Evolutionary conservation across 2,113 vertebrate genomes (phyloP).

Genomic region (Trematomus loennbergii): DNA sequence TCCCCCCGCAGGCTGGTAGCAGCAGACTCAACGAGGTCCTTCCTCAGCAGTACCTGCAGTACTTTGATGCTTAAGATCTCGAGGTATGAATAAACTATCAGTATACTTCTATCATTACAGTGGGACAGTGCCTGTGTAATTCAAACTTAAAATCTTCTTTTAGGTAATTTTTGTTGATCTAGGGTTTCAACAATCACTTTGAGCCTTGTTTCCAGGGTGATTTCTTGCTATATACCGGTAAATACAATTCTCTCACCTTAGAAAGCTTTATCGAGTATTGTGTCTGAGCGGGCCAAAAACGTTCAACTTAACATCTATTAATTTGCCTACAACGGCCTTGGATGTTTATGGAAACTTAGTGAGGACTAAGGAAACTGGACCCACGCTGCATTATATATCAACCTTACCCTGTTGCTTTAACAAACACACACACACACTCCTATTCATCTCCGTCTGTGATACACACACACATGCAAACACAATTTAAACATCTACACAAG

Average conservation of each 20-base stretch:
- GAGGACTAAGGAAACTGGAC: slow-evolving; percentile 75
- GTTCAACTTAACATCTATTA: too few species aligned
- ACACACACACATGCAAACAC: not conserved
- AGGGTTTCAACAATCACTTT: too few species aligned
- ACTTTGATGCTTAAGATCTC: slow-evolving; percentile 98
- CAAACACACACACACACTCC: slow-evolving; percentile 2
- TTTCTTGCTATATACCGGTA: too few species aligned
- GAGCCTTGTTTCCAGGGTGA: too few species aligned
- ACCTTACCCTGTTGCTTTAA: slow-evolving; percentile 47
- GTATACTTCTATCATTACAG: not conserved
- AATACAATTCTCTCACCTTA: too few species aligned
- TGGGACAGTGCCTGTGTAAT: too few species aligned
- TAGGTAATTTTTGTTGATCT: too few species aligned
- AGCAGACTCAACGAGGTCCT: slow-evolving; percentile 97
- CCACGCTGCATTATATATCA: slow-evolving; percentile 77
- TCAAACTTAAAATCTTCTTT: too few species aligned
- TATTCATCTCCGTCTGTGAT: not conserved
- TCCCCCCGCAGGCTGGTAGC: slow-evolving; percentile 88
- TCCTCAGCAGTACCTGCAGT: slow-evolving; percentile 97
- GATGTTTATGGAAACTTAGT: slow-evolving; percentile 81
- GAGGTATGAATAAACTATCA: slow-evolving; percentile 84
- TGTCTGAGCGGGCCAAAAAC: too few species aligned
- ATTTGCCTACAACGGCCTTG: slow-evolving; percentile 37
- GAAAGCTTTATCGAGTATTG: too few species aligned
- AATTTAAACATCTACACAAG: not conserved